Percentiles rank a stretch among this genome's conserved stretches.
These are phyloP conservation scores for Heterotilapia buettikoferi DNA, from an alignment of 2,113 vertebrate genomes.

Conservation along the genomic window DNA sequence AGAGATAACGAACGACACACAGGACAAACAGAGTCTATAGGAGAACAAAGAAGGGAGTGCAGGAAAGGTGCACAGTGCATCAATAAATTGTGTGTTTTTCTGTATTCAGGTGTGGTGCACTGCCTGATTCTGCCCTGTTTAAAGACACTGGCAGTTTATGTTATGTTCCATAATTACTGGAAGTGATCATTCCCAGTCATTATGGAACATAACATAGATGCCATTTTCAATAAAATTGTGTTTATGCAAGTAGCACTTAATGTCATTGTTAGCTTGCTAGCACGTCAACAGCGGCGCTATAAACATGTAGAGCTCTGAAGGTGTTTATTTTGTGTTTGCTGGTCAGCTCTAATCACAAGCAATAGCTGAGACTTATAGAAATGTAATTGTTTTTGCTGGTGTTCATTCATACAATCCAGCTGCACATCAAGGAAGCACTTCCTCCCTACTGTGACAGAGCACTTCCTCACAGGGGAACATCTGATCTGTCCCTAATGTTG, in stretches of 20 bases:
- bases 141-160: background rate
- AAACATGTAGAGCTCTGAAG: background rate
- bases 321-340: background rate
- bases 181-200: background rate
- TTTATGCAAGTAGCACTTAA: background rate
- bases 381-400: background rate
- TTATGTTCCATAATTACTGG: background rate
- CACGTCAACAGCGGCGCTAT: background rate
- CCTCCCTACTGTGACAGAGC: background rate
- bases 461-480: background rate
- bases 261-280: background rate
- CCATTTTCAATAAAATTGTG: background rate
- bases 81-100: background rate
- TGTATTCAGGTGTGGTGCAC: background rate
- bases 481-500: background rate
- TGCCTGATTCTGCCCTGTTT: background rate
- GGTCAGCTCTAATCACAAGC: background rate
- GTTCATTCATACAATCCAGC: background rate
- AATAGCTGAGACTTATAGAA: background rate
- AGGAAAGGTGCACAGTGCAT: background rate
- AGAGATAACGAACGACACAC: background rate
- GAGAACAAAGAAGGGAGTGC: background rate
- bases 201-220: background rate
- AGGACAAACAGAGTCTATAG: fast-evolving
- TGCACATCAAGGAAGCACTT: background rate